Evolutionary conservation across 2,888 invertebrate species (phyloP).

Genomic region (Polietes domitor): DNA sequence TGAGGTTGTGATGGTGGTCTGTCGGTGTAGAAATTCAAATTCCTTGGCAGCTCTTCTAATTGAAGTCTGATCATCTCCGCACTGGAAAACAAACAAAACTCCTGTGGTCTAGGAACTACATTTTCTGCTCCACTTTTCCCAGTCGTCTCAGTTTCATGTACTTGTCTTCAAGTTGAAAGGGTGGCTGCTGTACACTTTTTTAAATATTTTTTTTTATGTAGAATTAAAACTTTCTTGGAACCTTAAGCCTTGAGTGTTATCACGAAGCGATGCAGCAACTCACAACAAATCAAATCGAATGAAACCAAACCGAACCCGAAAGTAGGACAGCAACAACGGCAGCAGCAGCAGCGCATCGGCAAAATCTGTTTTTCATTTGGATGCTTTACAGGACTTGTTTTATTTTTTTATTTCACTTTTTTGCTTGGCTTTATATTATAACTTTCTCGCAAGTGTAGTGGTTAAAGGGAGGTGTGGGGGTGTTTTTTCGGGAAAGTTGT

Average conservation of each 20-base stretch:
- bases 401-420: not conserved
- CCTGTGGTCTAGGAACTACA: constrained; percentile 19
- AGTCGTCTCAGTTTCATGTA: not conserved
- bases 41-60: not conserved
- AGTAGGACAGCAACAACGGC: constrained; percentile 17
- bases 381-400: not conserved
- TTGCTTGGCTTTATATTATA: not conserved
- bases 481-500: not conserved
- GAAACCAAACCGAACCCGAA: constrained; percentile 8
- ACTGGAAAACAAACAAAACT: not conserved
- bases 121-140: not conserved
- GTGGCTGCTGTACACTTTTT: too few species aligned
- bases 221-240: constrained; percentile 7
- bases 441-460: not conserved
- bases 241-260: not conserved
- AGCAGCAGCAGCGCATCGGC: not conserved
- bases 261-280: not conserved
- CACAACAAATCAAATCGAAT: constrained; percentile 14
- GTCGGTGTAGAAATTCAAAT: constrained; percentile 1
- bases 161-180: too few species aligned
- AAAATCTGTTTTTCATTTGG: constrained; percentile 8
- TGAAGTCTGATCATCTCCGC: not conserved
- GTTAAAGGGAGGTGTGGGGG: not conserved
- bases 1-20: not conserved
- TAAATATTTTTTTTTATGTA: not conserved